Conservation (phyloP, 2,113 vertebrate species). For the Semicossyphus pulcher region DNA sequence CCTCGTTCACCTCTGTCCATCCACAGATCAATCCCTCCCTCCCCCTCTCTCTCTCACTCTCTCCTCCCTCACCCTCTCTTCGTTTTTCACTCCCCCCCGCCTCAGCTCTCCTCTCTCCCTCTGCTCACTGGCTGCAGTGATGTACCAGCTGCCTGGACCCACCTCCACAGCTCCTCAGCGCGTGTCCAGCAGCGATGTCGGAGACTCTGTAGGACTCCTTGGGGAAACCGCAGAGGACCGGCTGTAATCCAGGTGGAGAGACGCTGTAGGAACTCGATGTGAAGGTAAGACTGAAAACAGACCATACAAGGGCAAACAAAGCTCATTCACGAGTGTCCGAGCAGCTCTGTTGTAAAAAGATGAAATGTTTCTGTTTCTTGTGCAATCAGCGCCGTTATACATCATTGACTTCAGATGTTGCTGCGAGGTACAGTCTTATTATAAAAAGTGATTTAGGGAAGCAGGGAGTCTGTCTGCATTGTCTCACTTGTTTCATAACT, state of each 20-base stretch:
- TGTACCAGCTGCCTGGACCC: slow-evolving; percentile 60
- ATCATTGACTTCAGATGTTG: slow-evolving; percentile 23
- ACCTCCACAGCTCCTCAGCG: slow-evolving; percentile 38
- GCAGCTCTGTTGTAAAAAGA: not conserved
- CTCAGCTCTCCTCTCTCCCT: slow-evolving; percentile 40
- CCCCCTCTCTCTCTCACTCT: slow-evolving; percentile 10
- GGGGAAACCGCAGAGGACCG: not conserved
- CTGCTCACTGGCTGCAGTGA: slow-evolving; percentile 67
- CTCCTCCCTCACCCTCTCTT: slow-evolving; percentile 1
- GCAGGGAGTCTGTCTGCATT: not conserved
- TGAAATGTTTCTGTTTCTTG: slow-evolving; percentile 11
- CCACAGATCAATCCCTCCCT: slow-evolving; percentile 34
- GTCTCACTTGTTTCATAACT: slow-evolving; percentile 13
- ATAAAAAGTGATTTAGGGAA: slow-evolving; percentile 24
- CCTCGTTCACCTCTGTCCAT: slow-evolving; percentile 36
- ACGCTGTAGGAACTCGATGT: slow-evolving; percentile 47
- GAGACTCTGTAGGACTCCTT: slow-evolving; percentile 39
- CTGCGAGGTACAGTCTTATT: not conserved
- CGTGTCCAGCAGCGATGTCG: slow-evolving; percentile 30
- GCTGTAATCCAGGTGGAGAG: slow-evolving; percentile 27
- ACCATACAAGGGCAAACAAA: not conserved
- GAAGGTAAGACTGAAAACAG: slow-evolving; percentile 53
- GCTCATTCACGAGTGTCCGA: not conserved
- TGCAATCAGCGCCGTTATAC: not conserved
- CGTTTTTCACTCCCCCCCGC: slow-evolving; percentile 38